A percentile compares a stretch with the other conserved stretches of the same genome.
Conservation (phyloP, 2,797 vertebrate genomes). For the Apodemus agrarius region DNA sequence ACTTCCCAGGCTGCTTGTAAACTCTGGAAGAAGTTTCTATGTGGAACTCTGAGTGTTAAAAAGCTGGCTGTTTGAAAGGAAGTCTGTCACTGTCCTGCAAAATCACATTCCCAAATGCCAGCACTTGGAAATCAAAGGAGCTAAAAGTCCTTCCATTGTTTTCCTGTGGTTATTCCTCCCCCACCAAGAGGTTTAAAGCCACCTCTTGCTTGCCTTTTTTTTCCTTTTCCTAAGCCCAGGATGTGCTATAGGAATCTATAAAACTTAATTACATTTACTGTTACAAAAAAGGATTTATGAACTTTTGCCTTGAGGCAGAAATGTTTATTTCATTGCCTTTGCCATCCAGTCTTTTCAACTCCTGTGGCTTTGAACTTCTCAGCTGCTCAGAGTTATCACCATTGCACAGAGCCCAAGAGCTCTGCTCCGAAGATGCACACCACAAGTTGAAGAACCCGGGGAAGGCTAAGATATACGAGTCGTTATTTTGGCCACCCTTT, state of each 20-base stretch:
- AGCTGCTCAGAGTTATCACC: slow-evolving; percentile 92
- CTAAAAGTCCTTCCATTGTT: slow-evolving; percentile 78
- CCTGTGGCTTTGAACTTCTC: slow-evolving; percentile 90
- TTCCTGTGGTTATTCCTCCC: slow-evolving; percentile 81
- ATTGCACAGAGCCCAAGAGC: slow-evolving; percentile 88
- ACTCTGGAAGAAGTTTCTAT: slow-evolving; percentile 19
- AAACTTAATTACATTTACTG: slow-evolving; percentile 92
- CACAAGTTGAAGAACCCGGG: slow-evolving; percentile 88
- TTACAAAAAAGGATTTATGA: slow-evolving; percentile 91
- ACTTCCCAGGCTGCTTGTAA: slow-evolving; percentile 66
- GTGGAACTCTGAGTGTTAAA: slow-evolving; percentile 22
- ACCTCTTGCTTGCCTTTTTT: slow-evolving; percentile 76
- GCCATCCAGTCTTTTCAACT: slow-evolving; percentile 92
- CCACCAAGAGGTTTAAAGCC: slow-evolving; percentile 81
- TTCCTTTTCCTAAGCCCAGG: slow-evolving; percentile 77
- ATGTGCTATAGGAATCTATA: slow-evolving; percentile 89
- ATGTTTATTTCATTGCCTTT: slow-evolving; percentile 92
- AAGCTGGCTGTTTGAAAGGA: slow-evolving; percentile 30
- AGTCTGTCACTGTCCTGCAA: slow-evolving; percentile 68
- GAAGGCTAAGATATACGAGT: slow-evolving; percentile 89
- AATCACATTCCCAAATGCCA: slow-evolving; percentile 74
- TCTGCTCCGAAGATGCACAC: slow-evolving; percentile 87
- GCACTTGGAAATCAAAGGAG: slow-evolving; percentile 77
- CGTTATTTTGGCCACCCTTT: slow-evolving; percentile 94
- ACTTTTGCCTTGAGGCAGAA: slow-evolving; percentile 91